Evolutionary conservation across 2,113 vertebrate species (phyloP).

Genomic region (Aphelocoma coerulescens): DNA sequence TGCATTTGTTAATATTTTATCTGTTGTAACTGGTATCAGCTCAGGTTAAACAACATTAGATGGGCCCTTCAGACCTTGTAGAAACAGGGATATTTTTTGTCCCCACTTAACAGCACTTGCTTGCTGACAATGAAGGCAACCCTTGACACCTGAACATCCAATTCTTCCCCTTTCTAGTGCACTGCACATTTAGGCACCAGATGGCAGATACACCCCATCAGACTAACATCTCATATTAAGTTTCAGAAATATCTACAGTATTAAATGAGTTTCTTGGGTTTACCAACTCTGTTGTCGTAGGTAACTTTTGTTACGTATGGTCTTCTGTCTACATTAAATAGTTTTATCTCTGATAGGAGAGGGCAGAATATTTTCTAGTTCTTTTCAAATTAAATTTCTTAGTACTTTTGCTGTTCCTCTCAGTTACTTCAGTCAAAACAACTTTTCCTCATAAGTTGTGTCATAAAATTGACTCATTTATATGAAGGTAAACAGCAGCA

Average conservation of each 20-base stretch:
- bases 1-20: background rate
- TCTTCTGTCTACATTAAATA: background rate
- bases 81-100: background rate
- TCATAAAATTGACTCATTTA: background rate
- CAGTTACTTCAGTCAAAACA: background rate
- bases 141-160: rapidly evolving
- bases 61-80: background rate
- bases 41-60: background rate
- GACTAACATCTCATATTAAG: background rate
- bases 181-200: background rate
- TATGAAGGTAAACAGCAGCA: background rate
- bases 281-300: background rate
- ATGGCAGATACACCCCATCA: background rate
- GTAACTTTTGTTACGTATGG: background rate
- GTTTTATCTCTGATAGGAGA: background rate
- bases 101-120: background rate
- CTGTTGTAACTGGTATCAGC: background rate
- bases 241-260: background rate
- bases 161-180: background rate
- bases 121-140: background rate
- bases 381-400: background rate
- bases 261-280: background rate
- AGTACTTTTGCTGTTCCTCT: background rate
- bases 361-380: background rate
- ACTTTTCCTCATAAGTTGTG: background rate